phyloP scores from a whole-genome alignment of 2,888 invertebrate species.

The Drosophila histrio region DNA sequence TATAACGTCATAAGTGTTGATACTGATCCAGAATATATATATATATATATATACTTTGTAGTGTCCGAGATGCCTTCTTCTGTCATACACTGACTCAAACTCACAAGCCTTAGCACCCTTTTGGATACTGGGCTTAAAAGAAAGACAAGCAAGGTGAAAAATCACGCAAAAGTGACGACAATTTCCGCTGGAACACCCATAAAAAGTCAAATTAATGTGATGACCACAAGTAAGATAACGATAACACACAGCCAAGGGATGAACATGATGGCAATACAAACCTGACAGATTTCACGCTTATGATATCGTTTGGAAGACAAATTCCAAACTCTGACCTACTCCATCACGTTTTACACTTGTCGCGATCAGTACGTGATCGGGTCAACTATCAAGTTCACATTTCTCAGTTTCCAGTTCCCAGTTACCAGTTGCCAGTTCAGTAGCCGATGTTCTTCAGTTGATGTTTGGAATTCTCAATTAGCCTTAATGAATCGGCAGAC shows the following conservation, averaged over 20 bases:
- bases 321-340: slow-evolving; percentile 59
- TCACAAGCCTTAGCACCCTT: too few species aligned
- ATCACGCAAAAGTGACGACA: slow-evolving; percentile 52
- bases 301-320: slow-evolving; percentile 41
- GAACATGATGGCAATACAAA: not conserved
- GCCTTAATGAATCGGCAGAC: slow-evolving; percentile 59
- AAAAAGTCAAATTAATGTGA: slow-evolving; percentile 81
- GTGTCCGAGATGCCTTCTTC: too few species aligned
- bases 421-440: slow-evolving; percentile 4
- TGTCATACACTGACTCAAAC: too few species aligned
- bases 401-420: not conserved
- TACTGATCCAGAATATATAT: too few species aligned
- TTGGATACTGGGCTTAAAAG: not conserved
- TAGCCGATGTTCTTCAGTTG: slow-evolving; percentile 3
- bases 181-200: slow-evolving; percentile 76
- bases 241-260: slow-evolving; percentile 23
- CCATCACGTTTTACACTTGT: slow-evolving; percentile 63
- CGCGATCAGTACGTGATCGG: slow-evolving; percentile 49
- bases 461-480: slow-evolving; percentile 68
- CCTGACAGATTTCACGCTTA: slow-evolving; percentile 71
- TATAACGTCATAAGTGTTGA: too few species aligned
- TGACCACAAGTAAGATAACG: slow-evolving; percentile 50
- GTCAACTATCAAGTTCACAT: slow-evolving; percentile 1
- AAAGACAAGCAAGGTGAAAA: too few species aligned
- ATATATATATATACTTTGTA: too few species aligned